Percentiles rank a stretch among this genome's conserved stretches.
Conservation (phyloP, 2,797 vertebrate genomes). For the Poecilia velifera region DNA sequence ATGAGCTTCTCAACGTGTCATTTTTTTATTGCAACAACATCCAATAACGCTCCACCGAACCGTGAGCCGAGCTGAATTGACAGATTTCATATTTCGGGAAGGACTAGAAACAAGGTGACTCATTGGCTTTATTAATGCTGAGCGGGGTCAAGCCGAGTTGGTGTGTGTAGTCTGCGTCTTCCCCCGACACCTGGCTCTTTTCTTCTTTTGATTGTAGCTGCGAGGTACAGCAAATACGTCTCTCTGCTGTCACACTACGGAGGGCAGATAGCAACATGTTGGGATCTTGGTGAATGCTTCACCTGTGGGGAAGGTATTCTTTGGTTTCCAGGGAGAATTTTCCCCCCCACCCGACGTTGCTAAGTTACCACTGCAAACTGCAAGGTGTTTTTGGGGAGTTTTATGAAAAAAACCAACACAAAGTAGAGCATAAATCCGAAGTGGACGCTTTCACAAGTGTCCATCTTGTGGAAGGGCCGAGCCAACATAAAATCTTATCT, state of each 20-base stretch:
- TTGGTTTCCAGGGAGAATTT: conserved; percentile 13
- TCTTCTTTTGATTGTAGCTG: conserved; percentile 31
- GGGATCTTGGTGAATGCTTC: conserved; percentile 28
- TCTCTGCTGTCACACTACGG: conserved; percentile 31
- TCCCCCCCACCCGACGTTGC: not conserved
- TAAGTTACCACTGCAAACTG: not conserved
- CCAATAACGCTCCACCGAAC: conserved; percentile 20
- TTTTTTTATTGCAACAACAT: not conserved
- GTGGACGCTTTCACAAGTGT: no score
- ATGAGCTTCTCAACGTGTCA: not conserved
- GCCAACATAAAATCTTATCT: not conserved
- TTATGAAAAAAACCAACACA: not conserved
- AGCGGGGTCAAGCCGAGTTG: conserved; percentile 12
- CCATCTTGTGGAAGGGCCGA: not conserved
- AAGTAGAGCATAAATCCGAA: not conserved
- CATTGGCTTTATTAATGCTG: conserved; percentile 18
- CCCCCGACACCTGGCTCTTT: conserved; percentile 28
- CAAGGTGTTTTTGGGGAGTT: not conserved
- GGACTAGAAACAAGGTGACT: conserved; percentile 45
- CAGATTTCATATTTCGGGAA: conserved; percentile 40
- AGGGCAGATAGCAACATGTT: conserved; percentile 62
- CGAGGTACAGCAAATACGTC: conserved; percentile 31
- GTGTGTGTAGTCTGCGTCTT: conserved; percentile 13
- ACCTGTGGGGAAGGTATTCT: conserved; percentile 35
- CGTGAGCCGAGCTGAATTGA: conserved; percentile 21